These are phyloP conservation scores for Probosciger aterrimus DNA, from an alignment of 2,113 vertebrate species.

Conservation along the genomic window DNA sequence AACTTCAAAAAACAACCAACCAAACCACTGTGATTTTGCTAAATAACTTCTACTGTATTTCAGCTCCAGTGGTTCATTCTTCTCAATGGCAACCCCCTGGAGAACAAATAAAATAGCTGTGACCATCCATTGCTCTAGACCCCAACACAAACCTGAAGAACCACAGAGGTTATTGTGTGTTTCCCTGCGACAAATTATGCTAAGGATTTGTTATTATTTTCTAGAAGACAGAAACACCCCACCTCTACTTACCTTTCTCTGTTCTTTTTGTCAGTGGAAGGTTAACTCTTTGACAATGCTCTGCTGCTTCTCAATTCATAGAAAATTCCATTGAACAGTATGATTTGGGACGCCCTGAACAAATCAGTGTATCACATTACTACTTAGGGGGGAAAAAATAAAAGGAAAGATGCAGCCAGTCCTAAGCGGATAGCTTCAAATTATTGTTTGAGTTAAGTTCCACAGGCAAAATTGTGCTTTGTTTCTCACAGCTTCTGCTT, in stretches of 20 bases:
- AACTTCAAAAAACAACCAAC: not conserved
- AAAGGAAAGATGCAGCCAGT: not conserved
- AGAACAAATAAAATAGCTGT: not conserved
- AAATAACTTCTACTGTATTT: not conserved
- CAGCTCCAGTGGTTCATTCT: not conserved
- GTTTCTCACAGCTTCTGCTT: not conserved
- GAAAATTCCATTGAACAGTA: not conserved
- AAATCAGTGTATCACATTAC: not conserved
- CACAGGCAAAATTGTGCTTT: not conserved
- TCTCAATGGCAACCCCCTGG: not conserved
- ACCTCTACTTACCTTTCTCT: not conserved
- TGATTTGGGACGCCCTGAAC: not conserved
- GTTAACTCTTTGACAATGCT: not conserved
- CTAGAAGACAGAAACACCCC: not conserved
- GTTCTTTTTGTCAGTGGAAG: not conserved
- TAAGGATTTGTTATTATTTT: not conserved
- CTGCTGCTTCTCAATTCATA: not conserved
- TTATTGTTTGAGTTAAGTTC: not conserved
- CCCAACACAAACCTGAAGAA: not conserved
- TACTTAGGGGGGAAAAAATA: not conserved
- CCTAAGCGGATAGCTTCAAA: not conserved
- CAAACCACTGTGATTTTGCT: not conserved
- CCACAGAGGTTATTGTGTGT: not conserved
- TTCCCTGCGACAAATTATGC: not conserved
- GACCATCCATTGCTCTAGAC: not conserved